Conservation (phyloP, 2,888 invertebrate species). For the Auanema sp. region DNA sequence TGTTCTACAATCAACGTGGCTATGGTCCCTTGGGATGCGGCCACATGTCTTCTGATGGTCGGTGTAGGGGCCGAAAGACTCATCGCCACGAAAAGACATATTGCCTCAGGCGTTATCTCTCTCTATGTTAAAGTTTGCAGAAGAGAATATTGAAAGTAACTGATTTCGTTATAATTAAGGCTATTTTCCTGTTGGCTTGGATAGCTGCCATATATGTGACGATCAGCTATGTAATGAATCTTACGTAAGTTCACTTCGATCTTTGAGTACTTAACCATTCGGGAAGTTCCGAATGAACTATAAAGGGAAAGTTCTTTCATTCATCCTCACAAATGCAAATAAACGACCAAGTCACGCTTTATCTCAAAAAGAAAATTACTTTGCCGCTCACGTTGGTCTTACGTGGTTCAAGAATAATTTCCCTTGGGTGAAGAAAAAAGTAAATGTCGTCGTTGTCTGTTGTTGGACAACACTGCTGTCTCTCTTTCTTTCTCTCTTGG, state of each 20-base stretch:
- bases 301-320: too few species aligned
- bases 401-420: background rate
- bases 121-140: slow-evolving; percentile 23
- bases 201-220: slow-evolving; percentile 28
- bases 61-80: slow-evolving; percentile 31
- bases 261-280: too few species aligned
- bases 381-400: too few species aligned
- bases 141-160: background rate
- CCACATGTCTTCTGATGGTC: slow-evolving; percentile 29
- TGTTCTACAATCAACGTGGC: slow-evolving; percentile 24
- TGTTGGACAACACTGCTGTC: too few species aligned
- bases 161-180: slow-evolving; percentile 9
- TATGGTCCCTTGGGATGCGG: slow-evolving; percentile 39
- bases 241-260: slow-evolving; percentile 19
- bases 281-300: too few species aligned
- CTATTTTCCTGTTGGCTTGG: slow-evolving; percentile 22
- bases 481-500: too few species aligned
- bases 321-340: too few species aligned
- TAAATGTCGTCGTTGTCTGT: too few species aligned
- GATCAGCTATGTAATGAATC: slow-evolving; percentile 24
- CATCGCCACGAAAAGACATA: slow-evolving; percentile 23
- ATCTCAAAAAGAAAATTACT: too few species aligned
- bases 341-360: too few species aligned
- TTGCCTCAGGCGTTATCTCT: slow-evolving; percentile 26
- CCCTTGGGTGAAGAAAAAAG: background rate